phyloP scores from a whole-genome alignment of 2,113 vertebrate species.

The Phoenicopterus ruber region DNA sequence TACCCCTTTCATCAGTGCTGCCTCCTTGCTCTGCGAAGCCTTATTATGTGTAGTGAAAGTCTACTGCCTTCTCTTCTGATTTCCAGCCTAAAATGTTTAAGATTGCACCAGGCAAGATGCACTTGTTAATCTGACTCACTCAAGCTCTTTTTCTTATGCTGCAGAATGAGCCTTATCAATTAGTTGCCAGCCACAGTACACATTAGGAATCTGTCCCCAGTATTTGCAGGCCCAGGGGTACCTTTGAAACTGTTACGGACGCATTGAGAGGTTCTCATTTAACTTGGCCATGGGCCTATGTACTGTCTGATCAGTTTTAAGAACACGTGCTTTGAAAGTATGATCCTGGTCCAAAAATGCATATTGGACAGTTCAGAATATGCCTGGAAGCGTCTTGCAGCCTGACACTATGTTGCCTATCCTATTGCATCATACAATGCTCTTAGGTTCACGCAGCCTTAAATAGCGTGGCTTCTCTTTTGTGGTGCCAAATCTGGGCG shows the following conservation, averaged over 20 bases:
- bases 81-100: not conserved
- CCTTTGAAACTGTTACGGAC: not conserved
- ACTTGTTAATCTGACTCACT: not conserved
- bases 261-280: not conserved
- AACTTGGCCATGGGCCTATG: not conserved
- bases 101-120: not conserved
- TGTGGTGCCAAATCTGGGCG: rapidly evolving
- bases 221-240: not conserved
- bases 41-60: not conserved
- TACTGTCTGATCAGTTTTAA: not conserved
- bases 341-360: not conserved
- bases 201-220: not conserved
- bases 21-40: not conserved
- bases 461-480: not conserved
- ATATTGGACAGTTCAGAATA: not conserved
- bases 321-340: not conserved
- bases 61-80: not conserved
- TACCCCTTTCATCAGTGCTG: not conserved
- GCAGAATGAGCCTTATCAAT: not conserved
- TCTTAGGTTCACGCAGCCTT: not conserved
- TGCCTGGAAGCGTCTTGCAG: not conserved
- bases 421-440: not conserved
- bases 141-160: not conserved
- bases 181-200: not conserved
- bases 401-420: not conserved